Conservation (phyloP, 2,888 invertebrate genomes). For the Seira ritae region DNA sequence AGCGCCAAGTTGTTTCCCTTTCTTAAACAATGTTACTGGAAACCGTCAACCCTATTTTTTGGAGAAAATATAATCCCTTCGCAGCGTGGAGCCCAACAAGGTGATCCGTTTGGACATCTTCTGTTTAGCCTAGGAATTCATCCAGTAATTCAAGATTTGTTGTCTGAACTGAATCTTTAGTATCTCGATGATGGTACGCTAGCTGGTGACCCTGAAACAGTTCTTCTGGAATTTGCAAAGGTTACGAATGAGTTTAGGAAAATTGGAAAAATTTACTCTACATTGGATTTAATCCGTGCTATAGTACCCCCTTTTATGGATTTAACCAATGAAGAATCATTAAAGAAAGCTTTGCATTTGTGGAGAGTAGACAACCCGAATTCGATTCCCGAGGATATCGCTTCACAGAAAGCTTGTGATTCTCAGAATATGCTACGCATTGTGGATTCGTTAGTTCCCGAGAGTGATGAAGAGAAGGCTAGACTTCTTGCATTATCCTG, state of each 20-base stretch:
- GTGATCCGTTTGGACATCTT: slow-evolving; percentile 23
- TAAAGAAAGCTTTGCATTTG: no score
- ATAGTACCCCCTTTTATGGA: no score
- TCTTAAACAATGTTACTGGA: slow-evolving; percentile 17
- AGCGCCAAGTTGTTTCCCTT: neutral
- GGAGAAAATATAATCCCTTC: neutral
- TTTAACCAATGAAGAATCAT: no score
- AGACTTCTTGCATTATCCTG: neutral
- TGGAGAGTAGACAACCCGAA: no score
- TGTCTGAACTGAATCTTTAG: slow-evolving; percentile 31
- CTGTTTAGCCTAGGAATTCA: slow-evolving; percentile 35
- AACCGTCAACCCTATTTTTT: slow-evolving; percentile 24
- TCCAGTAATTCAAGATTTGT: neutral
- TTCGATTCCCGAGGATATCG: no score
- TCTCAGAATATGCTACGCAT: no score
- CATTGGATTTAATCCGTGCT: neutral
- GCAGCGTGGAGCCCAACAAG: slow-evolving; percentile 25
- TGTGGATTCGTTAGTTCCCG: no score
- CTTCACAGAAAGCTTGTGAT: no score
- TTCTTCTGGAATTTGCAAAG: slow-evolving; percentile 26
- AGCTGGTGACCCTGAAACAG: neutral
- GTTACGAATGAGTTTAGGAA: no score
- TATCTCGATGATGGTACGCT: slow-evolving; percentile 51
- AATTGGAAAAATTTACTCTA: no score
- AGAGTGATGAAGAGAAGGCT: neutral